Evolutionary conservation across 92 coral and sea anemone genomes (phyloP).

Genomic region (Anthopleura xanthogrammica): DNA sequence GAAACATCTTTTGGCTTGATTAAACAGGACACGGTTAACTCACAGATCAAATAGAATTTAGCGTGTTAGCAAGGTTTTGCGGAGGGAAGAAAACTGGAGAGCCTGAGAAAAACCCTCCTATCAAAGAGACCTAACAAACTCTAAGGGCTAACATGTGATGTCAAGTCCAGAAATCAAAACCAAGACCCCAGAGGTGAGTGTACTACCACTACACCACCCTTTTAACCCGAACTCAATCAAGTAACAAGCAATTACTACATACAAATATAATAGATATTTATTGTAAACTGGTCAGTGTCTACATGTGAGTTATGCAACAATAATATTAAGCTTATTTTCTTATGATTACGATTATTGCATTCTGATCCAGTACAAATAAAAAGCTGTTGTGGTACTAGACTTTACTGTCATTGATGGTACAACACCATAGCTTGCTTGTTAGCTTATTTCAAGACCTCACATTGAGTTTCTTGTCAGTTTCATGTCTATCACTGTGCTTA

Average conservation of each 20-base stretch:
- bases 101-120: too few species aligned
- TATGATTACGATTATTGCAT: not conserved
- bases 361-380: constrained; percentile 4
- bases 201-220: not conserved
- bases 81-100: too few species aligned
- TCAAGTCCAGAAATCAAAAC: too few species aligned
- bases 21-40: not conserved
- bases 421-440: not conserved
- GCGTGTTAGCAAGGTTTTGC: too few species aligned
- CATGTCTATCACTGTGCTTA: constrained; percentile 2
- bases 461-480: constrained; percentile 1
- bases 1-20: too few species aligned
- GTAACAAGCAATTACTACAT: not conserved
- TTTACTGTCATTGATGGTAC: not conserved
- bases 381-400: not conserved
- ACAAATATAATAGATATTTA: constrained; percentile 8
- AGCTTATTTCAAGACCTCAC: constrained; percentile 4
- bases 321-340: not conserved
- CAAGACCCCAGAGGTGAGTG: not conserved
- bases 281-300: not conserved
- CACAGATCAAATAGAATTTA: too few species aligned
- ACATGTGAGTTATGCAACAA: not conserved
- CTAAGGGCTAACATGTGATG: too few species aligned
- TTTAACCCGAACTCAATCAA: not conserved
- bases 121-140: too few species aligned